Evolutionary conservation across 2,113 vertebrate species (phyloP), one percentile per base, ranked within the genome.

Genomic region (Xiphias gladius): DNA sequence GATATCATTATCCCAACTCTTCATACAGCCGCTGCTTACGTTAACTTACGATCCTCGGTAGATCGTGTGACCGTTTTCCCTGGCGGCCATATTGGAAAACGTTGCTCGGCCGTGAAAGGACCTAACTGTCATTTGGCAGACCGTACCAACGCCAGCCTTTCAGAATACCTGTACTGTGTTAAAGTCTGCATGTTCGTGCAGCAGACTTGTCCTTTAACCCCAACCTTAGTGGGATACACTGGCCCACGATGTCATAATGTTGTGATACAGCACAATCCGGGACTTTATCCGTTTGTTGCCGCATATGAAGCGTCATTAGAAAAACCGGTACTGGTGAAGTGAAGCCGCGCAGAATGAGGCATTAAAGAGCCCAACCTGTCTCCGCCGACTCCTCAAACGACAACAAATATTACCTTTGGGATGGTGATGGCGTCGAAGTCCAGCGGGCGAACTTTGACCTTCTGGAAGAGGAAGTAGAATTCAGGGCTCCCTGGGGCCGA

Each of bases 381-480:
- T 76, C 1, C 22, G 14, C 12, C 12, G 1, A 16, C 9, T 20
- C 5, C 7, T 35, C 24, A 5, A 28, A n/a, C 8, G 14, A 10
- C 50, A 24, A 0, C 54, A 55, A 5, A 4, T 3, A 8, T 83
- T 48, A 92, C 93, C 87, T 96, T 95, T 0, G 97, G 97, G 46
- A 96, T 92, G 0, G 97, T 97, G 82, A 98, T 97, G 63, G 97
- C 97, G 0, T 97, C 96, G 12, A 98, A 98, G 86, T 98, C 97
- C 74, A 97, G 94, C 1, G 97, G 97, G 4, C 95, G 96, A 78
- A 98, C 96, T 50, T 93, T 94, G 73, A 98, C 97, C 89, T 96
- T 97, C 85, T 98, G 97, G 92, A 98, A 98, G 30, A 98, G 96
- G 91, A 98, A 98, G 93, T 96, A 97, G 85, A 97, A 97, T 78